These are phyloP conservation scores for Chymomyza costata DNA, from an alignment of 1,140 invertebrate species.

Conservation along the genomic window DNA sequence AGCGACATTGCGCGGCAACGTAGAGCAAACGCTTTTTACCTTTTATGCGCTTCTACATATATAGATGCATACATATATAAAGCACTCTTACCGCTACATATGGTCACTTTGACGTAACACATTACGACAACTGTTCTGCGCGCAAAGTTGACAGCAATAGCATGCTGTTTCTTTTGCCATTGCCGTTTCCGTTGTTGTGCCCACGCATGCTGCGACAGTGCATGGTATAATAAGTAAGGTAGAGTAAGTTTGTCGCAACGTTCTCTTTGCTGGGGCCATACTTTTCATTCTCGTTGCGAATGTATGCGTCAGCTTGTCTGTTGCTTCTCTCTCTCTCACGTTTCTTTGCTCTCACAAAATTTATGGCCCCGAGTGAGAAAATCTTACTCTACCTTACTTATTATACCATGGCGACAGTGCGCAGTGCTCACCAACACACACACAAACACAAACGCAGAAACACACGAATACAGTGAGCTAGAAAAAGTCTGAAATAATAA, in stretches of 20 bases:
- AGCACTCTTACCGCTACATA: no score
- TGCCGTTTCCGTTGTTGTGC: constrained; percentile 64
- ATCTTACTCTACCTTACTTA: no score
- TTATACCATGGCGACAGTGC: constrained; percentile 54
- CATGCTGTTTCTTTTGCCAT: no score
- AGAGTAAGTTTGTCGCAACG: no score
- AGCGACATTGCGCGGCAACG: constrained; percentile 47
- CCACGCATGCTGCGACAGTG: constrained; percentile 39
- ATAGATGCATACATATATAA: constrained; percentile 10
- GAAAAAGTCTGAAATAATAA: no score
- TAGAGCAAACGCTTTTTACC: constrained; percentile 60
- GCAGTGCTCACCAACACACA: constrained; percentile 39
- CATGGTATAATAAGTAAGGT: no score
- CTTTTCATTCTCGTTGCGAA: constrained; percentile 10
- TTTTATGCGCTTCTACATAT: constrained; percentile 39
- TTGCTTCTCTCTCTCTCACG: constrained; percentile 32
- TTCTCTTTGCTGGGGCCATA: constrained; percentile 15
- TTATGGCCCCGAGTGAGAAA: no score
- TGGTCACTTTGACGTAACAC: constrained; percentile 66
- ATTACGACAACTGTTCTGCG: constrained; percentile 44
- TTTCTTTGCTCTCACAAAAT: constrained; percentile 22
- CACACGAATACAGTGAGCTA: constrained; percentile 1
- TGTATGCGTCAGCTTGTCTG: constrained; percentile 22
- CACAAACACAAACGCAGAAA: constrained; percentile 24
- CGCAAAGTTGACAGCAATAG: constrained; percentile 35